A percentile compares a stretch with the other conserved stretches of the same genome.
These are phyloP conservation scores for Pseudomugil gertrudae DNA, from an alignment of 2,797 vertebrate genomes.

Conservation along the genomic window DNA sequence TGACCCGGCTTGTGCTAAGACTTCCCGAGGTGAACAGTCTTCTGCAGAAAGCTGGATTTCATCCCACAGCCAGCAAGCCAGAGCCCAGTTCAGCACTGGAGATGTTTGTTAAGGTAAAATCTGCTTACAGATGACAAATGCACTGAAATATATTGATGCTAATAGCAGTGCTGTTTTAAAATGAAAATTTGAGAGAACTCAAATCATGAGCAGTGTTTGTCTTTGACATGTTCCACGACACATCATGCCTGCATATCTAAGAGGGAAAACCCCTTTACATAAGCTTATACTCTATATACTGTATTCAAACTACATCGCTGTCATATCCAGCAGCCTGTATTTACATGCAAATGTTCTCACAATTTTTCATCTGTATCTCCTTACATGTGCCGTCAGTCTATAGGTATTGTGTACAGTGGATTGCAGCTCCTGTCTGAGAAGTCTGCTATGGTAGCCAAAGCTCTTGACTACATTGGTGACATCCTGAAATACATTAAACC, in stretches of 20 bases:
- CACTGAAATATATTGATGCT: too few species aligned
- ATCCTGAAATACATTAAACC: slow-evolving; percentile 94
- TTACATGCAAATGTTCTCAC: not conserved
- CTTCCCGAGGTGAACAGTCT: slow-evolving; percentile 90
- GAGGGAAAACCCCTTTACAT: not conserved
- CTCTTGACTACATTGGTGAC: slow-evolving; percentile 92
- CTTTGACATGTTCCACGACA: not conserved
- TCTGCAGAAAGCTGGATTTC: slow-evolving; percentile 82
- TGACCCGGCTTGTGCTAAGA: slow-evolving; percentile 90
- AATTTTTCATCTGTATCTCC: slow-evolving; percentile 15
- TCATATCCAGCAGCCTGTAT: not conserved
- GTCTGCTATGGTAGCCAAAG: slow-evolving; percentile 88
- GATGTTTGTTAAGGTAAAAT: slow-evolving; percentile 90
- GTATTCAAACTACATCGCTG: not conserved
- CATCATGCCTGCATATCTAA: too few species aligned
- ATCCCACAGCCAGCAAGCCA: slow-evolving; percentile 71
- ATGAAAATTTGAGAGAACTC: too few species aligned
- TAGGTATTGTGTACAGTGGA: slow-evolving; percentile 85
- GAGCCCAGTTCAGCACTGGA: slow-evolving; percentile 86
- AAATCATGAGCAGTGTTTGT: not conserved
- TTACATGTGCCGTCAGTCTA: slow-evolving; percentile 78
- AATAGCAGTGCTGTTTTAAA: too few species aligned
- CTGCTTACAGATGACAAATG: slow-evolving; percentile 5
- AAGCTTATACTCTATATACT: not conserved
- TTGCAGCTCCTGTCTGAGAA: slow-evolving; percentile 89